Percentiles rank a stretch among this genome's conserved stretches.
Evolutionary conservation across 2,797 vertebrate species (phyloP).

Genomic region (Urosaurus nigricauda): DNA sequence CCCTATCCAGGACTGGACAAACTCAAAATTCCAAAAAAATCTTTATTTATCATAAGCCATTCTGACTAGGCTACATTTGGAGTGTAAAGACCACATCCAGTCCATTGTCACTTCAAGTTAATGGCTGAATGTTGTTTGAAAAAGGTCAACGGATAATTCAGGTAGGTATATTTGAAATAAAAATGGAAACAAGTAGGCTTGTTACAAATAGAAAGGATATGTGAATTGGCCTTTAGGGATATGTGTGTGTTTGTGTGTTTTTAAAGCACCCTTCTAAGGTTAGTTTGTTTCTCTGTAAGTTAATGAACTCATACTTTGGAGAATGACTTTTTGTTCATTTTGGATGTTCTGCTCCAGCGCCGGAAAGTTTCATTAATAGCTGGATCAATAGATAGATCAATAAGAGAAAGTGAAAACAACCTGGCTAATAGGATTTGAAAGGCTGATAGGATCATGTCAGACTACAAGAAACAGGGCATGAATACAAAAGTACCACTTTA

Average conservation of each 20-base stretch:
- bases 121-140: background rate
- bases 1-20: background rate
- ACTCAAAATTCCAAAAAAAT: background rate
- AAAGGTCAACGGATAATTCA: background rate
- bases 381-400: conserved; percentile 61
- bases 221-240: background rate
- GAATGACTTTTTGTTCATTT: conserved; percentile 51
- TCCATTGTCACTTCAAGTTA: background rate
- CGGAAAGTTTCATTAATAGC: conserved; percentile 68
- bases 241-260: no score
- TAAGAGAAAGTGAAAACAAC: conserved; percentile 62
- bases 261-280: conserved; percentile 6
- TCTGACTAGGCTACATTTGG: background rate
- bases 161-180: background rate
- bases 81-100: background rate
- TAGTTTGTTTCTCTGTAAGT: conserved; percentile 47
- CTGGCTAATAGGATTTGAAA: conserved; percentile 57
- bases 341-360: conserved; percentile 37
- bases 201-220: background rate
- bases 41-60: background rate
- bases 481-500: conserved; percentile 22
- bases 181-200: background rate
- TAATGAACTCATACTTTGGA: conserved; percentile 24
- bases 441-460: conserved; percentile 41
- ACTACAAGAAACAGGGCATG: background rate